These are phyloP conservation scores for Hydropsyche tenuis DNA, from an alignment of 1,140 invertebrate species.

Conservation along the genomic window DNA sequence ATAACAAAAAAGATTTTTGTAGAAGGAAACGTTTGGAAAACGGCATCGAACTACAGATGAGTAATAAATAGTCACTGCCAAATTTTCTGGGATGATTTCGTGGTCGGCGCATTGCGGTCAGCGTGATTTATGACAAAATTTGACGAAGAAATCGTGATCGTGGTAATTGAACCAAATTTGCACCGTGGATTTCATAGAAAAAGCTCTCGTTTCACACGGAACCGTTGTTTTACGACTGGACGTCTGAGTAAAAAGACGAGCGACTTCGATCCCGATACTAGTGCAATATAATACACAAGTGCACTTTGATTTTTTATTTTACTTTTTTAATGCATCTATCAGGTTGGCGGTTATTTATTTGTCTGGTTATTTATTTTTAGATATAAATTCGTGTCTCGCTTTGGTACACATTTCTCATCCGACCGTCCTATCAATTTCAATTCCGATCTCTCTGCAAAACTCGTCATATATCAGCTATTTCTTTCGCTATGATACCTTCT, in stretches of 20 bases:
- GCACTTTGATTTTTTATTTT: no score
- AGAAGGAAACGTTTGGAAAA: no score
- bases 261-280: neutral
- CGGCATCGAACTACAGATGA: neutral
- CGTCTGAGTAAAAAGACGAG: neutral
- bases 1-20: no score
- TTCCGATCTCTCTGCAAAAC: neutral
- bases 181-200: neutral
- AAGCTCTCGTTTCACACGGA: neutral
- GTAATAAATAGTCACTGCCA: neutral
- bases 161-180: conserved; percentile 12
- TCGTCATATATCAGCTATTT: neutral
- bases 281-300: neutral
- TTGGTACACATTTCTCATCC: no score
- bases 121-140: conserved; percentile 22
- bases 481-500: neutral
- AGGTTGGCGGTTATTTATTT: neutral
- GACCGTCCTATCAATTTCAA: conserved; percentile 4
- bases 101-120: conserved; percentile 1
- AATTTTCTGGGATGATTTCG: neutral
- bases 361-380: no score
- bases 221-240: neutral
- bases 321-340: neutral
- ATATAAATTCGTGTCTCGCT: no score
- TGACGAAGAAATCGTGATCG: conserved; percentile 4